These are phyloP conservation scores for Girardinichthys multiradiatus DNA, from an alignment of 2,113 vertebrate species.

Conservation along the genomic window DNA sequence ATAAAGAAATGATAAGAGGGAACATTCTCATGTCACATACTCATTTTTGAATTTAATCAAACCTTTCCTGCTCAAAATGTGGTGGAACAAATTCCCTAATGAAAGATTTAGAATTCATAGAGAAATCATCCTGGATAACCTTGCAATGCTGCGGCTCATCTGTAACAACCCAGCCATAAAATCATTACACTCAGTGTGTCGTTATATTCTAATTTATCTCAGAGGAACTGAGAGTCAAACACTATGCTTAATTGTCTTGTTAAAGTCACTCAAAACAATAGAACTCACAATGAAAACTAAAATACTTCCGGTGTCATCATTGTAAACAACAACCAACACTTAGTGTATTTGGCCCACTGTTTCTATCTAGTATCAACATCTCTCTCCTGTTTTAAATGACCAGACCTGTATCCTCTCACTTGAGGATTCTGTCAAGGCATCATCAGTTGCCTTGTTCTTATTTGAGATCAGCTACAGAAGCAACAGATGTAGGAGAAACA, in stretches of 20 bases:
- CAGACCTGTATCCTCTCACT: background rate
- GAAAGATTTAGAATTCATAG: conserved; percentile 42
- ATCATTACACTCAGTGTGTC: conserved; percentile 65
- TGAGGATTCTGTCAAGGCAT: background rate
- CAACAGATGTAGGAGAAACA: too few relatives aligned
- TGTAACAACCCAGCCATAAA: conserved; percentile 72
- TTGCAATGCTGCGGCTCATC: conserved; percentile 54
- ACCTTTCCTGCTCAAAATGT: conserved; percentile 5
- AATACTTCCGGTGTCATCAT: conserved; percentile 13
- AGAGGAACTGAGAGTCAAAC: conserved; percentile 45
- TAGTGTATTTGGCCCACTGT: background rate
- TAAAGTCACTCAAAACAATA: conserved; percentile 54
- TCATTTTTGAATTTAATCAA: background rate
- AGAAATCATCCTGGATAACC: conserved; percentile 39
- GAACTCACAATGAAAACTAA: conserved; percentile 45
- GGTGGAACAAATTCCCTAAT: conserved; percentile 29
- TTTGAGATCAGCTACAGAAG: background rate
- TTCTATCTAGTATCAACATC: background rate
- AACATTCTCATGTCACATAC: background rate
- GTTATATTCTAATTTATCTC: conserved; percentile 72
- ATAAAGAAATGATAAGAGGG: too few relatives aligned
- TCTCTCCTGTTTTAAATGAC: background rate
- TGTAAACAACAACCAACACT: conserved; percentile 21
- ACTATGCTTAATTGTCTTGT: conserved; percentile 31
- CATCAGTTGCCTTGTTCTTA: background rate